Evolutionary conservation across 1,140 invertebrate species (phyloP), one percentile per base, ranked within the genome.

Genomic region (Eulimnadia texana): DNA sequence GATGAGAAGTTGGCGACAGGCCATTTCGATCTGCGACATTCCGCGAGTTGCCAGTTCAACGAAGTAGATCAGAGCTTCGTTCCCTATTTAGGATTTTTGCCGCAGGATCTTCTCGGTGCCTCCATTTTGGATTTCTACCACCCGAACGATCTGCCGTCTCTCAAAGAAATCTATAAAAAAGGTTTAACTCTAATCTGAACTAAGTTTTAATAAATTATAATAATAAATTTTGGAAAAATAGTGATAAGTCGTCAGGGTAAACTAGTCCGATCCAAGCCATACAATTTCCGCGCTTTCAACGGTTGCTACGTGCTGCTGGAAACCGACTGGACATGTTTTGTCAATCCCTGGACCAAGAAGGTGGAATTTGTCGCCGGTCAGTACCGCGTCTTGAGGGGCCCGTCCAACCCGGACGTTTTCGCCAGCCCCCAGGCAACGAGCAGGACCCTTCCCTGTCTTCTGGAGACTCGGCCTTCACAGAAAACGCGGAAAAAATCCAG

Each of bases 271-370:
- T 88, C 86, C 68, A 86, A 86, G 68, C 84, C 88, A 2, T 82
- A 83, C 67, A 79, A 87, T 62, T 88, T 94, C 71, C 76, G 84
- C 51, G 82, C 84, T 24, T 84, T 89, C 69, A 94, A 94, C 72
- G 88, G 90, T 1, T 81, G 82, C 65, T 93, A 81, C 70, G 78
- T 89, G 33, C 78, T 83, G 52, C 72, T 94, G 29, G 87, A 93
- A 72, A 93, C 91, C 0, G 89, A 94, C 72, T 96, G 90, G 90
- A 89, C 89, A 0, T 87, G 86, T 62, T 94, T 94, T 72, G 80
- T 93, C 28, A 95, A 95, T 79, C 92, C 93, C 0, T 96, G 92
- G 92, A 86, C 87, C 0, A 81, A 80, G 69, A 86, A 87, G 73
- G 74, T 96, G 57, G 93, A 96, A 69, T 93, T 94, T 76, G 83